Base-by-base conservation (phyloP, 2,888 invertebrate genomes). In the Trichopoda pennipes region DNA sequence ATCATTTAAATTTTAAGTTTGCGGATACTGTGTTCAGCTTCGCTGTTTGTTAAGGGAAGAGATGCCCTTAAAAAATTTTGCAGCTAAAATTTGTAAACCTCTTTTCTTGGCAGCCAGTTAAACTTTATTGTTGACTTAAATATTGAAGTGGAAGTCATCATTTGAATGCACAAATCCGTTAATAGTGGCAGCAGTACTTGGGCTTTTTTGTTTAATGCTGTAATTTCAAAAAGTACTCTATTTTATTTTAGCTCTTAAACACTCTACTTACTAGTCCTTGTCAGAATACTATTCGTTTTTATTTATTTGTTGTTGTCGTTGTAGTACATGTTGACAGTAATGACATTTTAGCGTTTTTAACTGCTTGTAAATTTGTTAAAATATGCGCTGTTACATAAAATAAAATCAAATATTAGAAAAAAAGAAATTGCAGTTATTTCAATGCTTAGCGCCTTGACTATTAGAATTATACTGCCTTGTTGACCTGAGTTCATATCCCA, bases 61-160 rank as follows among this genome's bases (percentile, higher is more conserved):
- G 42, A 75, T 68, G 75, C 68, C 68, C 75, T 68, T 60, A 60
- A 47, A 53, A 12, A 44, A 47, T 63, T 73, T 63, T 73, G 32
- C 73, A 55, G 73, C 44, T n/a, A 44, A 60, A 75, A 49, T 75
- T 60, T 58, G 60, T 51, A 32, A 53, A 44, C 4, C 1, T 17
- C 63, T 66, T 75, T 58, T 44, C 28, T 19, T 32, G 3, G n/a
- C 42, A 19, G 42, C 10, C 8, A 28, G 53, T 44, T 53, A 44
- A 63, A 23, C 55, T 47, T 64, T 63, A 55, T 61, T 76, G 68
- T 70, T 70, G 77, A 70, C 70, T 70, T 63, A 70, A 66, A 75
- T 56, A 23, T 38, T 70, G 47, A 63, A 77, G 70, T 70, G 63
- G 56, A 63, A 77, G 63, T 70, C 77, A 77, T 70, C 77, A 77